Evolutionary conservation across 2,113 vertebrate genomes (phyloP), one percentile per base, ranked within the genome.

Genomic region (Glaucomys volans): DNA sequence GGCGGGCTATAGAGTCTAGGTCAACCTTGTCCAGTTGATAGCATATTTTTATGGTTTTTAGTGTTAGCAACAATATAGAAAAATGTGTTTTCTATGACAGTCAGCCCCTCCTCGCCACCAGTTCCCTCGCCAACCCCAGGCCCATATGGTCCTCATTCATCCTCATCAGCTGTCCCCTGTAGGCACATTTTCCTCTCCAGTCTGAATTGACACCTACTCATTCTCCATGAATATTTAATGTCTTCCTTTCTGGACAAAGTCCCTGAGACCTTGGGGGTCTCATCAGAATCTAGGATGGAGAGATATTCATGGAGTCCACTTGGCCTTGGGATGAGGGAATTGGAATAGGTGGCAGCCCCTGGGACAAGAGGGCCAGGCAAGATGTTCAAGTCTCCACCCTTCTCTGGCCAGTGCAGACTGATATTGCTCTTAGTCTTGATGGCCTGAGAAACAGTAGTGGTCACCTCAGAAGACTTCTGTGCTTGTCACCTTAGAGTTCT

Each of bases 151-250:
- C 69, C 64, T 88, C 96, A 57, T 72, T 80, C 72, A 82, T 47
- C 80, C 74, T 80, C 86, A 87, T 77, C 89, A 66, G 32, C 50
- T 12, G 16, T 32, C 28, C 79, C 74, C 66, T 35, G 26, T 30
- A 59, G 37, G 37, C 72, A 85, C 17, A 4, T 86, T 79, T 50
- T 71, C 75, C 81, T 93, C 66, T 85, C 13, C 3, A 64, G 37
- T 94, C 86, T 92, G 77, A 82, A 69, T 2, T 79, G 95, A 91
- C 64, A 74, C 47, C n/a, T 76, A 67, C 54, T 71, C 50, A 62
- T 92, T 87, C 72, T 77, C 84, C 64, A 24, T 96, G 87, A 94
- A 87, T 90, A 76, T 52, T 32, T 86, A 85, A 87, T 79, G 67
- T 50, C 62, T 96, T 94, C 42, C 62, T 52, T 90, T 91, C 57